Conservation (phyloP, 2,113 vertebrate species). For the Aythya baeri region DNA sequence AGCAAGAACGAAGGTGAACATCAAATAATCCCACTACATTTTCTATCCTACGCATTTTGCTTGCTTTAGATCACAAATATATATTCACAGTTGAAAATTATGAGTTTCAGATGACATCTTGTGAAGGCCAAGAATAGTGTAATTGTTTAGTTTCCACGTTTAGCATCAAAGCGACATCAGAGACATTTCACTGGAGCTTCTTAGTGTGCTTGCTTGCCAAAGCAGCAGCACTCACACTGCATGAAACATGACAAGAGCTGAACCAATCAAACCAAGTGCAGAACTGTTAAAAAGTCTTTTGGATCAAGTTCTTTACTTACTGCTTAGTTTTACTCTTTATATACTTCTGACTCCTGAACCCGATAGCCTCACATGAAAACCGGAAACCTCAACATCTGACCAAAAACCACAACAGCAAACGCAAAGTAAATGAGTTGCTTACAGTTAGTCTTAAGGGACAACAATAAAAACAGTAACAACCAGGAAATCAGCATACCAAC, state of each 20-base stretch:
- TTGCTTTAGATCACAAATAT: not conserved
- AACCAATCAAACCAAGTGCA: not conserved
- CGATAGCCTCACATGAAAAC: not conserved
- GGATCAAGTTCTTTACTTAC: not conserved
- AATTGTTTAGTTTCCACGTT: not conserved
- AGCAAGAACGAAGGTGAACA: not conserved
- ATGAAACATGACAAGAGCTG: not conserved
- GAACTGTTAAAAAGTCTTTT: not conserved
- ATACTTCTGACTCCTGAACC: not conserved
- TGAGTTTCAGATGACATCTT: not conserved
- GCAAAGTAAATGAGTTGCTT: not conserved
- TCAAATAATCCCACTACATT: not conserved
- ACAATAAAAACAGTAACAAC: not conserved
- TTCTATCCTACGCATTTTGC: not conserved
- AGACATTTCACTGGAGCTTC: not conserved
- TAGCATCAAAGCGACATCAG: not conserved
- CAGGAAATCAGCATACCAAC: not conserved
- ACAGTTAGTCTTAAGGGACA: not conserved
- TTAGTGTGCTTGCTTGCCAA: not conserved
- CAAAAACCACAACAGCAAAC: not conserved
- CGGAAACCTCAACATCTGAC: not conserved
- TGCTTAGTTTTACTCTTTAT: not conserved
- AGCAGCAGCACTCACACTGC: not conserved
- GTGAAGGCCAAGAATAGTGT: not conserved
- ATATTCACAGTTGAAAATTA: not conserved